Percentiles rank a stretch among this genome's conserved stretches.
phyloP scores from a whole-genome alignment of 2,113 vertebrate genomes.

The Sphaerodactylus townsendi region DNA sequence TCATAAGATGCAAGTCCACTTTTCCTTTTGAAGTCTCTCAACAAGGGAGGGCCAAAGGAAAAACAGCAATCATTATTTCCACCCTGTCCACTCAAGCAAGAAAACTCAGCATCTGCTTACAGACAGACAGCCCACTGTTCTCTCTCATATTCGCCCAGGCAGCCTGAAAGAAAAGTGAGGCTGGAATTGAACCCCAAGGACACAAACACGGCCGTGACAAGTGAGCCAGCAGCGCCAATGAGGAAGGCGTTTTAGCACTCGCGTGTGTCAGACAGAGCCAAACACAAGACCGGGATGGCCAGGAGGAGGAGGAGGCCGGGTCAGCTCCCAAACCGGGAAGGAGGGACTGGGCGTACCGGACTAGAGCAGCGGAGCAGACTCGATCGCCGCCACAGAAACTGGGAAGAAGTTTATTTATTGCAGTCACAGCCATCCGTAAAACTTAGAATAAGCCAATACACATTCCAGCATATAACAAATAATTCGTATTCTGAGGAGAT shows the following conservation, averaged over 20 bases:
- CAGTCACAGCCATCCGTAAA: too few relatives aligned
- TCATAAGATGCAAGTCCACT: not conserved
- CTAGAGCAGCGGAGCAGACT: too few relatives aligned
- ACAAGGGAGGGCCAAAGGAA: not conserved
- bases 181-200: fast-evolving
- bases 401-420: too few relatives aligned
- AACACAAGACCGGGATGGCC: not conserved
- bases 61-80: not conserved
- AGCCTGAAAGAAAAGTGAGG: not conserved
- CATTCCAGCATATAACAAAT: too few relatives aligned
- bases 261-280: not conserved
- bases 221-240: not conserved
- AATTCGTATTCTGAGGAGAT: too few relatives aligned
- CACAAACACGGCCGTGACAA: not conserved
- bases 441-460: too few relatives aligned
- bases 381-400: not conserved
- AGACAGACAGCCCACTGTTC: not conserved
- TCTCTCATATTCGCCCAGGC: fast-evolving
- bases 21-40: not conserved
- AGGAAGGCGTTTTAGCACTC: not conserved
- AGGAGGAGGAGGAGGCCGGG: not conserved
- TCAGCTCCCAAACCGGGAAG: not conserved
- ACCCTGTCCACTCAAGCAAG: fast-evolving
- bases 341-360: too few relatives aligned
- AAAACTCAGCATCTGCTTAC: not conserved